A percentile compares a stretch with the other conserved stretches of the same genome.
These are phyloP conservation scores for Rhyacophila brunnea DNA, from an alignment of 1,140 invertebrate genomes.

Conservation along the genomic window DNA sequence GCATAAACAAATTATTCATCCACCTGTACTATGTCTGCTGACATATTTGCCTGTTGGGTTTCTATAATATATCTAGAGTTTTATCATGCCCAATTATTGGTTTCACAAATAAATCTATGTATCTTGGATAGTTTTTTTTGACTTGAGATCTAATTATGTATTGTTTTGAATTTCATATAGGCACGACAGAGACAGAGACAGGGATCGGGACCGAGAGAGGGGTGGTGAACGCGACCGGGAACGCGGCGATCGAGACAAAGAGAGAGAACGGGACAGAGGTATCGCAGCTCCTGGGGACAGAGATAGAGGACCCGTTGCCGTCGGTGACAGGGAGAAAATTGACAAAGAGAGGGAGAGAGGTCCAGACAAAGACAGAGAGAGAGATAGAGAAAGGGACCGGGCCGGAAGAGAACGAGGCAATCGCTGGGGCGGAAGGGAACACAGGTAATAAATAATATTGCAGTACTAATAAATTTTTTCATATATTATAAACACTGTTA, in stretches of 20 bases:
- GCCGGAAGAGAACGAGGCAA: constrained; percentile 27
- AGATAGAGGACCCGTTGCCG: neutral
- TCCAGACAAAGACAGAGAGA: constrained; percentile 27
- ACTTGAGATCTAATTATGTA: too few relatives aligned
- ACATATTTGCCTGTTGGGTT: too few relatives aligned
- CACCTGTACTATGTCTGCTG: too few relatives aligned
- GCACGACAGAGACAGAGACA: constrained; percentile 30
- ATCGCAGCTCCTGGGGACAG: neutral
- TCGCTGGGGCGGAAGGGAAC: constrained; percentile 31
- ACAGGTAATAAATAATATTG: constrained; percentile 33
- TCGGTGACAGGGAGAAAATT: constrained; percentile 29
- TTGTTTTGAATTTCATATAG: too few relatives aligned
- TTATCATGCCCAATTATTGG: too few relatives aligned
- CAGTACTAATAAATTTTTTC: too few relatives aligned
- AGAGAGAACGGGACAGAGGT: constrained; percentile 7
- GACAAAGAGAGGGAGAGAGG: constrained; percentile 39
- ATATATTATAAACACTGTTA: too few relatives aligned
- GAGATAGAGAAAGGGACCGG: constrained; percentile 31
- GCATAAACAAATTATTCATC: too few relatives aligned
- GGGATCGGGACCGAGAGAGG: constrained; percentile 18
- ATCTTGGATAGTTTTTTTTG: too few relatives aligned
- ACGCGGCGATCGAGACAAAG: constrained; percentile 18
- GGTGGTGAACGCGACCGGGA: constrained; percentile 14
- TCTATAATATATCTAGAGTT: too few relatives aligned
- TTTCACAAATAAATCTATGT: too few relatives aligned